Conservation (phyloP, 2,113 vertebrate species). For the Corvus moneduloides region DNA sequence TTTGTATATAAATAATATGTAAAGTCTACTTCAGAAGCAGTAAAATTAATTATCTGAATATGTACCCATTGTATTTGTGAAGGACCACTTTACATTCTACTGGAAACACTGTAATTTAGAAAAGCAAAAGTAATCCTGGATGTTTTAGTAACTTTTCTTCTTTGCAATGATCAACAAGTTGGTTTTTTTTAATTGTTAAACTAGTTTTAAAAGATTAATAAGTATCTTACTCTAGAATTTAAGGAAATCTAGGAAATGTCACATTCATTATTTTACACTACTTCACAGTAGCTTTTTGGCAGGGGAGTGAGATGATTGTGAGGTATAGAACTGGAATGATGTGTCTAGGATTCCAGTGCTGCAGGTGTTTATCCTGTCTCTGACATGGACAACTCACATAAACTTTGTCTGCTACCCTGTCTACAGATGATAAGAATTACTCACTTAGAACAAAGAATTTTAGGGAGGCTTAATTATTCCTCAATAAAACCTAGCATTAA, state of each 20-base stretch:
- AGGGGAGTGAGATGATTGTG: background rate
- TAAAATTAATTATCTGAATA: background rate
- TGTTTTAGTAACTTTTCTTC: background rate
- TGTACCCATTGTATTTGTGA: background rate
- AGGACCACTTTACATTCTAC: constrained; percentile 10
- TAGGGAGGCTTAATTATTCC: background rate
- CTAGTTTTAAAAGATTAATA: background rate
- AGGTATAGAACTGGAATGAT: background rate
- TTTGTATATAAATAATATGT: background rate
- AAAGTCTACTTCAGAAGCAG: background rate
- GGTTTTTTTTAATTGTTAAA: background rate
- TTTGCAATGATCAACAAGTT: background rate
- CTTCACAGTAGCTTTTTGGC: background rate
- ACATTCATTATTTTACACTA: background rate
- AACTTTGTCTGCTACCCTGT: background rate
- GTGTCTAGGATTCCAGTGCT: background rate
- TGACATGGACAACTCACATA: background rate
- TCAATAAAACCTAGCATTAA: background rate
- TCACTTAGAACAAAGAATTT: background rate
- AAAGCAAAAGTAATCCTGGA: constrained; percentile 22
- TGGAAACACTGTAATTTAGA: background rate
- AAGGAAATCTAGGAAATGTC: background rate
- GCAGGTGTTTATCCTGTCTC: background rate
- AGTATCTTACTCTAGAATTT: background rate
- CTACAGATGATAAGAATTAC: background rate